Evolutionary conservation across 2,888 invertebrate genomes (phyloP), one percentile per base, ranked within the genome.

Genomic region (Epiperipatus broadwayi): DNA sequence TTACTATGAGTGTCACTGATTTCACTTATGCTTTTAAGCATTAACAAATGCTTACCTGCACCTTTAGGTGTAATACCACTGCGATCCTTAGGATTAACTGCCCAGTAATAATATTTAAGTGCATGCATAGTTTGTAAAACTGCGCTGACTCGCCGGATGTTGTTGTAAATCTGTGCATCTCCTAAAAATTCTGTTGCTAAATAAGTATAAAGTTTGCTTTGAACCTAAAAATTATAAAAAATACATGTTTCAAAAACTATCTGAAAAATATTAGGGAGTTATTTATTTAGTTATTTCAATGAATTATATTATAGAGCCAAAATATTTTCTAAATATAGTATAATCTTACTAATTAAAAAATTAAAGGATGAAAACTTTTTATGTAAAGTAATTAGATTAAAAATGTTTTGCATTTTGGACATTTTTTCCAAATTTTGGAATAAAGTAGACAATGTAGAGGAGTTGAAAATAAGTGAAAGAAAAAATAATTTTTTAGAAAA

Each of bases 81-180:
- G 63, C 89, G 85, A 46, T 81, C 73, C 47, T 81, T 69, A 1
- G 97, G 95, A 68, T 89, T 89, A 42, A 81, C 78, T 32, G 97
- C 84, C 95, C 95, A 99, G 60, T 97, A 97, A 65, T 95, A 97
- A 61, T 87, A 93, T 66, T 97, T 97, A 45, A 99, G 70, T 3
- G 97, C 91, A 60, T 99, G 95, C 49, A 97, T 85, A 19, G 93
- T 91, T 65, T 97, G 95, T 34, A 97, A 68, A 0, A 93, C 91
- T 1, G 95, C 95, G 52, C 89, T 89, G 44, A 97, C 91, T 38
- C 97, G 70, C 39, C 95, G 67, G 38, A 93, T 91, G 60, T 87
- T 89, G 52, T 83, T 87, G 65, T 93, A 93, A 54, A 64, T 63
- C 62, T 91, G 89, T 2, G 89, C 85, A 61, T 95, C 91, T 43